Conservation (phyloP, 2,888 invertebrate genomes). For the Chrysolina oricalcia region DNA sequence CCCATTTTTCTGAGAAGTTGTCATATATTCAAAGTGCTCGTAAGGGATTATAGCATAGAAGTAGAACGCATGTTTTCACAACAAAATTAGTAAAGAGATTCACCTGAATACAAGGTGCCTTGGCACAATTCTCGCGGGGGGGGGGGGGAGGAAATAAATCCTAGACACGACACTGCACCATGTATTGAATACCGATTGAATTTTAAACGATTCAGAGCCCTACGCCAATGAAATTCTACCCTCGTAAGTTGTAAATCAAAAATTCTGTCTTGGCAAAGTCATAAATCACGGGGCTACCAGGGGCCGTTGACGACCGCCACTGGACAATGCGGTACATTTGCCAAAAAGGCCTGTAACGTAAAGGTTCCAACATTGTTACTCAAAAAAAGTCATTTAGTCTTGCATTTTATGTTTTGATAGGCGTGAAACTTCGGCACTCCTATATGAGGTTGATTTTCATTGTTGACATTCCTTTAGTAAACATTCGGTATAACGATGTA, state of each 20-base stretch:
- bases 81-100: too few relatives aligned
- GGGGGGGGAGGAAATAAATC: too few relatives aligned
- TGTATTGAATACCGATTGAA: neutral
- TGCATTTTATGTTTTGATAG: constrained; percentile 61
- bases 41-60: too few relatives aligned
- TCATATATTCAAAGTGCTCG: too few relatives aligned
- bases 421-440: constrained; percentile 63
- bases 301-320: constrained; percentile 69
- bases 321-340: constrained; percentile 67
- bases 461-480: constrained; percentile 42
- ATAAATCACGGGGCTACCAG: constrained; percentile 62
- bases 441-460: constrained; percentile 44
- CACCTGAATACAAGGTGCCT: too few relatives aligned
- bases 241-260: constrained; percentile 64
- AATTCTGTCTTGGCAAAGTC: constrained; percentile 51
- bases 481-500: constrained; percentile 35
- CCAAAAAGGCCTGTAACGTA: constrained; percentile 51
- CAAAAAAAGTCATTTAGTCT: constrained; percentile 49
- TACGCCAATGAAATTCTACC: constrained; percentile 33
- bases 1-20: too few relatives aligned
- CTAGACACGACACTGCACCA: too few relatives aligned
- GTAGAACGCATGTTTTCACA: too few relatives aligned
- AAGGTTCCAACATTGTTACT: constrained; percentile 49
- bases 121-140: too few relatives aligned
- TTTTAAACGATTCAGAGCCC: neutral